phyloP scores from a whole-genome alignment of 2,797 vertebrate genomes.

The Onychomys leucogaster region DNA sequence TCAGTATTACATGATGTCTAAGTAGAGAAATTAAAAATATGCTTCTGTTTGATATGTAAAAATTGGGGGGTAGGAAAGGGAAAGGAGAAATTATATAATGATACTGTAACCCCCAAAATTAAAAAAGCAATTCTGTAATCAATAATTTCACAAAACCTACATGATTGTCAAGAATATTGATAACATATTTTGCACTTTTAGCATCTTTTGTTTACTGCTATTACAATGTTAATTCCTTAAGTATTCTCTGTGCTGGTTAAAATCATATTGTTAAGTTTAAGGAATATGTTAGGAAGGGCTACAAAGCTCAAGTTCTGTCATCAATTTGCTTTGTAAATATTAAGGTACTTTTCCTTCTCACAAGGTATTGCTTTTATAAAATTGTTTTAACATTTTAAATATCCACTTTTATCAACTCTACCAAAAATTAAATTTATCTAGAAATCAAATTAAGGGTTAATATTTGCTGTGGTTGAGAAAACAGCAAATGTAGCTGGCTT shows the following conservation, averaged over 20 bases:
- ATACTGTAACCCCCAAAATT: neutral
- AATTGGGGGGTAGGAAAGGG: neutral
- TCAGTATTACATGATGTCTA: conserved; percentile 27
- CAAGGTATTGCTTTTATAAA: neutral
- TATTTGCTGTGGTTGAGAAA: neutral
- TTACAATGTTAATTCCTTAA: neutral
- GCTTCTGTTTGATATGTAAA: neutral
- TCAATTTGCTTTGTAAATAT: neutral
- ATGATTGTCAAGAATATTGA: neutral
- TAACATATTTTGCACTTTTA: neutral
- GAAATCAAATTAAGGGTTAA: neutral
- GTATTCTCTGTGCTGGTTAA: neutral
- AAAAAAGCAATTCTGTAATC: neutral
- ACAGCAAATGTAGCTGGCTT: neutral
- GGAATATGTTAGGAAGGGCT: neutral
- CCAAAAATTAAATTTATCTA: neutral
- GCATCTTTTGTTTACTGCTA: neutral
- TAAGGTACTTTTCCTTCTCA: neutral
- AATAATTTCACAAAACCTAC: neutral
- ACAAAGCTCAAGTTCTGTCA: neutral
- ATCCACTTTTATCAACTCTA: neutral
- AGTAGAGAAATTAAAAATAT: conserved; percentile 6
- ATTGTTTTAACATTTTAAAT: conserved; percentile 6
- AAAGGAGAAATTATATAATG: neutral
- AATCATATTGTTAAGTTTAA: neutral